Conservation (phyloP, 2,888 invertebrate species). For the Sinhomidia bicolor region DNA sequence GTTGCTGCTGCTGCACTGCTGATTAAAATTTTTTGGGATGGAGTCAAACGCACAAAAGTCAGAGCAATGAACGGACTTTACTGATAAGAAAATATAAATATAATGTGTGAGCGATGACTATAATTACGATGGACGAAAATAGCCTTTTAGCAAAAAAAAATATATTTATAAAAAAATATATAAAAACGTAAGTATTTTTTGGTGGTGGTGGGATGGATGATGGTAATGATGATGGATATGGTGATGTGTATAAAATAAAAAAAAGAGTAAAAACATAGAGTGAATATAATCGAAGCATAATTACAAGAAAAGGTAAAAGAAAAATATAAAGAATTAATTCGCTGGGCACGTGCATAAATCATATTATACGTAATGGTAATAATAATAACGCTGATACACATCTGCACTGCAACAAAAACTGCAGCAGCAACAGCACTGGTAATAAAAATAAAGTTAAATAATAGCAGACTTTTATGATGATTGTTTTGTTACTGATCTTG, state of each 20-base stretch:
- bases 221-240: background rate
- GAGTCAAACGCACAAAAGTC: constrained; percentile 8
- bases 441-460: constrained; percentile 18
- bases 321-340: background rate
- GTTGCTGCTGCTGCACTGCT: background rate
- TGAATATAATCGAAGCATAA: constrained; percentile 18
- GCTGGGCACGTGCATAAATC: constrained; percentile 18
- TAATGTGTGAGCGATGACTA: constrained; percentile 32
- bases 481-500: background rate
- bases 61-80: constrained; percentile 50
- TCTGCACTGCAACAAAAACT: background rate
- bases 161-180: too few relatives aligned
- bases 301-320: constrained; percentile 8
- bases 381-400: background rate
- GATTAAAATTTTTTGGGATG: background rate
- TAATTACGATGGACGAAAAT: constrained; percentile 57
- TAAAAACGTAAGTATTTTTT: too few relatives aligned
- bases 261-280: background rate
- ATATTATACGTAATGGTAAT: background rate
- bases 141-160: constrained; percentile 5
- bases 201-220: background rate
- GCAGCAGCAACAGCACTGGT: background rate
- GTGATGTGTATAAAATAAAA: background rate
- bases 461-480: background rate
- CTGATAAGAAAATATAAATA: constrained; percentile 2